Evolutionary conservation across 2,888 invertebrate genomes (phyloP), one percentile per base, ranked within the genome.

Genomic region (Acronicta alni): DNA sequence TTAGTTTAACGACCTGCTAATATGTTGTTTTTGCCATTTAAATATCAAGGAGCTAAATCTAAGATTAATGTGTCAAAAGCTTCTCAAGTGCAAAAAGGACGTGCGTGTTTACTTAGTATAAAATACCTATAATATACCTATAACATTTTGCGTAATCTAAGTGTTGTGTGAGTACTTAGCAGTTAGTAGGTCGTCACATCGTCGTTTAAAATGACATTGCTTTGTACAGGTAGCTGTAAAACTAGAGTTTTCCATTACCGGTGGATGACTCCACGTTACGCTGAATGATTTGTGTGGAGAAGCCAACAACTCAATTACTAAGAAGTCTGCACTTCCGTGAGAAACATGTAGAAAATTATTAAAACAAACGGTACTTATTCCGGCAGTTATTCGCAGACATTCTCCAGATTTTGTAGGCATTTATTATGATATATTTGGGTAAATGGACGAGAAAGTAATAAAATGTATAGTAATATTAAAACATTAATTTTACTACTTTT

Each of bases 211-310:
- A 73, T 57, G 56, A 38, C 60, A 66, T 61, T 51, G 52, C 56
- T 59, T 75, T 67, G 62, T 78, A 57, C 26, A 59, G 51, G 30
- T 58, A 62, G 47, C 47, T 65, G 66, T 75, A 72, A 67, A 80
- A 92, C 89, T 89, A 81, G 86, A 85, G 83, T 89, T 89, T 89
- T 88, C 91, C 92, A 92, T 92, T 91, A 91, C 78, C 78, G 70
- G 65, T 67, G 73, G 67, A 67, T 69, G 63, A 64, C 52, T 62
- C 71, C 77, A 79, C 67, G 82, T 85, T 76, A 83, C 81, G 80
- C 77, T 80, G 70, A 53, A 37, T 71, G 80, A 77, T 74, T 77
- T 85, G 83, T 88, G 88, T 84, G 88, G 89, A 89, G 84, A 78
- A 75, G 77, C 67, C 63, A 78, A 70, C 65, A 51, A 61, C 67